Percentiles rank a stretch among this genome's conserved stretches.
Conservation (phyloP, 2,888 invertebrate genomes). For the Chrysomela aeneicollis region DNA sequence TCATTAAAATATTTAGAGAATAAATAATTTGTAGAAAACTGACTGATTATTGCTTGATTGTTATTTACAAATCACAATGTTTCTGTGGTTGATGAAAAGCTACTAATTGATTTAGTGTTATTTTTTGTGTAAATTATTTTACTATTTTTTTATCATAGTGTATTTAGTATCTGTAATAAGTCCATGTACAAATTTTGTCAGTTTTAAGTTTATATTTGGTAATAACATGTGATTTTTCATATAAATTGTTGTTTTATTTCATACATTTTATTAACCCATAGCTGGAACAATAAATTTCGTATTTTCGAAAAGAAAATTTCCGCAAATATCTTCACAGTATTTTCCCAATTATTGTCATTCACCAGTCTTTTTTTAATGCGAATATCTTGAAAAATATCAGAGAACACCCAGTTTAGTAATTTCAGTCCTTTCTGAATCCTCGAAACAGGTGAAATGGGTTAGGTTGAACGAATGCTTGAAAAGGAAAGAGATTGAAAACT, state of each 20-base stretch:
- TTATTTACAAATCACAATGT: conserved; percentile 37
- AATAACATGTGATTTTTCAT: conserved; percentile 51
- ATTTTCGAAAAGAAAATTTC: too few species aligned
- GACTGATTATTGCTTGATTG: conserved; percentile 41
- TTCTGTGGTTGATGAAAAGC: conserved; percentile 31
- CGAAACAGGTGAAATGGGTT: too few species aligned
- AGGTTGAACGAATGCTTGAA: too few species aligned
- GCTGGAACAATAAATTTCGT: too few species aligned
- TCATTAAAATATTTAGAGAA: conserved; percentile 37
- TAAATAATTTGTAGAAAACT: conserved; percentile 39
- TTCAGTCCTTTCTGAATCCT: too few species aligned
- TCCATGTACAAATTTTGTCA: conserved; percentile 55
- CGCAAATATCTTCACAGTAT: too few species aligned
- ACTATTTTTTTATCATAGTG: conserved; percentile 42
- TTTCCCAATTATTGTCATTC: too few species aligned
- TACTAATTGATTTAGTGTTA: conserved; percentile 39
- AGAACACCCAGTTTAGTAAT: too few species aligned
- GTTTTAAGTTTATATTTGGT: conserved; percentile 48
- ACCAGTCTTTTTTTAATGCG: too few species aligned
- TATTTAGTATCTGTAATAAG: conserved; percentile 46
- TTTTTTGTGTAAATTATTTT: conserved; percentile 45
- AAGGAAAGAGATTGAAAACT: too few species aligned
- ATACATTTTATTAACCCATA: too few species aligned
- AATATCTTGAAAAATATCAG: too few species aligned
- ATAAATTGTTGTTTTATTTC: conserved; percentile 21